Evolutionary conservation across 2,113 vertebrate genomes (phyloP).

Genomic region (Etia nguti): DNA sequence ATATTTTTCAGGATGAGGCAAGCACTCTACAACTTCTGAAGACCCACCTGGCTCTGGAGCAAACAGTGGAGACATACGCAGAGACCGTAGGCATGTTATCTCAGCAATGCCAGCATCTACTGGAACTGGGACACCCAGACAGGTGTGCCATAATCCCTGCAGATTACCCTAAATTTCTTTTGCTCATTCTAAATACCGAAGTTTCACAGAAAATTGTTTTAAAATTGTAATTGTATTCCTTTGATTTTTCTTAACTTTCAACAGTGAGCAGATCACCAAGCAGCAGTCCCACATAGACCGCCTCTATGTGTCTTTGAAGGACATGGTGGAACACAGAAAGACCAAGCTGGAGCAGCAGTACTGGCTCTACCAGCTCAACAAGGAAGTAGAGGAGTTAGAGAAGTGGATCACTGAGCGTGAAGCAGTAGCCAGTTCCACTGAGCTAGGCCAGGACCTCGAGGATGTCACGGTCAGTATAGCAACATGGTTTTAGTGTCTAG

Average conservation of each 20-base stretch:
- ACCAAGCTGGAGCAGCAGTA: conserved; percentile 87
- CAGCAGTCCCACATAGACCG: conserved; percentile 91
- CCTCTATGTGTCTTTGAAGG: conserved; percentile 86
- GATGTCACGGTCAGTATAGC: conserved; percentile 82
- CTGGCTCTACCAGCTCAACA: conserved; percentile 88
- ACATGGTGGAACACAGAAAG: conserved; percentile 86
- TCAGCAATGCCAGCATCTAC: conserved; percentile 82
- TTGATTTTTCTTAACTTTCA: not conserved
- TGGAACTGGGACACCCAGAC: conserved; percentile 84
- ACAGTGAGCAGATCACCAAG: conserved; percentile 82
- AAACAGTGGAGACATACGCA: conserved; percentile 86
- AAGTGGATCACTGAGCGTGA: conserved; percentile 93
- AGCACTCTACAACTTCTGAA: conserved; percentile 89
- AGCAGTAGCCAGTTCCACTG: conserved; percentile 87
- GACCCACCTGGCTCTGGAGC: conserved; percentile 84
- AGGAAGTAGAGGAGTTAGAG: conserved; percentile 89
- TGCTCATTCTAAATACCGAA: not conserved
- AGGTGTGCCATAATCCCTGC: conserved; percentile 67
- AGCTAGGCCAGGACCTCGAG: conserved; percentile 90
- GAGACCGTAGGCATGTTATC: conserved; percentile 85
- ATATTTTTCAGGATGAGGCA: conserved; percentile 76
- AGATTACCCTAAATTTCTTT: not conserved
- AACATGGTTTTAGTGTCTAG: not conserved
- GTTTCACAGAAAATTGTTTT: not conserved
- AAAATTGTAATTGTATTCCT: not conserved